Evolutionary conservation across 2,797 vertebrate species (phyloP).

Genomic region (Podargus strigoides): DNA sequence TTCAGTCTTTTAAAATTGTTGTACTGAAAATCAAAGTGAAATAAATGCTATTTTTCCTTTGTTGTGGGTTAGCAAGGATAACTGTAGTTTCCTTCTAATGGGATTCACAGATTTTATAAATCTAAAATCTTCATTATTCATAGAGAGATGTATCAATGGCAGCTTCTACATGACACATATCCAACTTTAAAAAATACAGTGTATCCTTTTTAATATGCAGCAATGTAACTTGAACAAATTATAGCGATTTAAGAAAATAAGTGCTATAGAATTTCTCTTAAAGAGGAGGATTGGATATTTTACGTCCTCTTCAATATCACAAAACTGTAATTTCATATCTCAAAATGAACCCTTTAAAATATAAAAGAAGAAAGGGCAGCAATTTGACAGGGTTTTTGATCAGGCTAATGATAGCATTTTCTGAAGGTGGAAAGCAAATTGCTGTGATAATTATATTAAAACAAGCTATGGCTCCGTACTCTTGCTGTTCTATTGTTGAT

Average conservation of each 20-base stretch:
- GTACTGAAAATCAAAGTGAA: constrained; percentile 39
- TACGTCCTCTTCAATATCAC: constrained; percentile 31
- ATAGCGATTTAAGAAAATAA: constrained; percentile 59
- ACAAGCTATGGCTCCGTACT: constrained; percentile 10
- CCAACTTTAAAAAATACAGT: constrained; percentile 30
- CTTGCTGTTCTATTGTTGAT: not conserved
- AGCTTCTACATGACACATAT: constrained; percentile 13
- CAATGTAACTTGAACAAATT: constrained; percentile 57
- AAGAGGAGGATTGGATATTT: constrained; percentile 49
- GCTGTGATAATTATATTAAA: constrained; percentile 62
- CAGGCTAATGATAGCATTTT: constrained; percentile 59
- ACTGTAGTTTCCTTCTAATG: constrained; percentile 31
- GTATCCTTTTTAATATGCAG: constrained; percentile 46
- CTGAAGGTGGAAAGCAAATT: constrained; percentile 59
- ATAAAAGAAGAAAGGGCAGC: constrained; percentile 30
- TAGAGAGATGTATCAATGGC: not conserved
- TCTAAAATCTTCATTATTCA: constrained; percentile 29
- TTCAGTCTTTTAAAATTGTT: not conserved
- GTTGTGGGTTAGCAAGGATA: not conserved
- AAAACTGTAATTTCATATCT: constrained; percentile 57
- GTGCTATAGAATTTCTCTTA: constrained; percentile 2
- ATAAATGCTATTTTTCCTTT: constrained; percentile 37
- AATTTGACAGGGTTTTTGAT: constrained; percentile 66
- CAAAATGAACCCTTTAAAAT: constrained; percentile 41
- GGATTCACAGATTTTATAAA: constrained; percentile 16